Conservation (phyloP, 2,113 vertebrate species). For the Neoarius graeffei region DNA sequence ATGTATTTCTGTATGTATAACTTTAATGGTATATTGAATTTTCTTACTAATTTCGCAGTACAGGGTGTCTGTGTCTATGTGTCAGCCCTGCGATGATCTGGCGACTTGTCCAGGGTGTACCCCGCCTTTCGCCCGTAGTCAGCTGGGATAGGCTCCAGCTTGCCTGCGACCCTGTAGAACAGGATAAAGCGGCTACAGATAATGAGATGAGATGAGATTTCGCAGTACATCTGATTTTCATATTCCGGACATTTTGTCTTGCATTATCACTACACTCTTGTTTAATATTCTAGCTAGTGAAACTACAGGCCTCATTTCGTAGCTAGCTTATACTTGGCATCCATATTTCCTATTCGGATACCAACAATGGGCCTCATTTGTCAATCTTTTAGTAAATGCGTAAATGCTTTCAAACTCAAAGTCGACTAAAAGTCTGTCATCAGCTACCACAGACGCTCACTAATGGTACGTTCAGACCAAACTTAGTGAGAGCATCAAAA, state of each 20-base stretch:
- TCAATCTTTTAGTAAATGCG: neutral
- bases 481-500: too few species aligned
- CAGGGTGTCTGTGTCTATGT: too few species aligned
- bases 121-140: too few species aligned
- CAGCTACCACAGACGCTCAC: neutral
- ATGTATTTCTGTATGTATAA: neutral
- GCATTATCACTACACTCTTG: neutral
- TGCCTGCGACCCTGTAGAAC: too few species aligned
- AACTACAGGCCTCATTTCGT: neutral
- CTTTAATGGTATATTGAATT: neutral
- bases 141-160: too few species aligned
- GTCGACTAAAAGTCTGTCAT: neutral
- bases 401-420: neutral
- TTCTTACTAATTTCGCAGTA: neutral
- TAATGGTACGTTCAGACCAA: too few species aligned
- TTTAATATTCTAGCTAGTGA: neutral
- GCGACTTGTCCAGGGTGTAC: too few species aligned
- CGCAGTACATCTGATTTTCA: neutral
- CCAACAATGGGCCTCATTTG: neutral
- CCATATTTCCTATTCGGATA: neutral
- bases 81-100: too few species aligned
- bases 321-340: neutral
- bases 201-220: too few species aligned
- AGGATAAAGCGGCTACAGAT: too few species aligned
- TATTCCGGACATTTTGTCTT: neutral